These are phyloP conservation scores for Isurus oxyrinchus DNA, from an alignment of 2,113 vertebrate species.

Conservation along the genomic window DNA sequence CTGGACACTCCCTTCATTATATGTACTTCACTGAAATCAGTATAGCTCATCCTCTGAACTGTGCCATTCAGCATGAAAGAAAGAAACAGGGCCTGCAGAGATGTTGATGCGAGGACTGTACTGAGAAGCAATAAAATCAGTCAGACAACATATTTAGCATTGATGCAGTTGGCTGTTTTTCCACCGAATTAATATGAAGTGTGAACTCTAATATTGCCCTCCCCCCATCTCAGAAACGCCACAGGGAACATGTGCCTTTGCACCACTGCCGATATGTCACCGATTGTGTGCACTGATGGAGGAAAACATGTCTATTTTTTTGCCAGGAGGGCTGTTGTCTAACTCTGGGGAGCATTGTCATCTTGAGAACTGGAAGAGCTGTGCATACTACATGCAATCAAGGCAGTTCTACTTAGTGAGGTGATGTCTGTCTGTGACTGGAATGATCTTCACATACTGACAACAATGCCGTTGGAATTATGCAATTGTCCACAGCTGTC, in stretches of 20 bases:
- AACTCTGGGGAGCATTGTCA: neutral
- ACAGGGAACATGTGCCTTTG: neutral
- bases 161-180: neutral
- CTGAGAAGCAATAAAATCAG: neutral
- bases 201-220: neutral
- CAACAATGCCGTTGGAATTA: neutral
- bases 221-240: neutral
- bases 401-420: neutral
- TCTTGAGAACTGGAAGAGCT: neutral
- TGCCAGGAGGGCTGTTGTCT: neutral
- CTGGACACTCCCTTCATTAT: slow-evolving; percentile 30
- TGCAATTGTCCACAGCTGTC: neutral
- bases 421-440: neutral
- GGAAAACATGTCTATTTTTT: neutral
- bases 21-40: neutral
- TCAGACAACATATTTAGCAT: neutral
- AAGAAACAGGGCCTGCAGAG: neutral
- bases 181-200: neutral
- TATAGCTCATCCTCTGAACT: neutral
- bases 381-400: neutral
- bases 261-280: neutral
- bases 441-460: neutral
- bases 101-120: neutral
- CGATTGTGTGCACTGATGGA: neutral
- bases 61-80: neutral